Conservation (phyloP, 2,888 invertebrate genomes). For the Chironomus riparius region DNA sequence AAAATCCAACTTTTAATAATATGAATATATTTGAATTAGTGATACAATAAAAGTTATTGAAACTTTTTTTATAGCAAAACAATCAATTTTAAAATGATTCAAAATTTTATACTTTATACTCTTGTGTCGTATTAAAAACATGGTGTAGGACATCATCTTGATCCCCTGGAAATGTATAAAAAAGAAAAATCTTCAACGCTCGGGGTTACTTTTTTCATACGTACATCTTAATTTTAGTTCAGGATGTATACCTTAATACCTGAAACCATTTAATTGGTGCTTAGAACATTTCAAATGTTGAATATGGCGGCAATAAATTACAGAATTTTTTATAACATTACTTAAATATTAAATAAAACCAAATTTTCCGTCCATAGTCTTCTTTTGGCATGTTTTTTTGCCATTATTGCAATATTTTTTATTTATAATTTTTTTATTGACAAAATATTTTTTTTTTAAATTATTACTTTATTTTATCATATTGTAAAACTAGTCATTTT, state of each 20-base stretch:
- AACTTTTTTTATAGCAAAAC: background rate
- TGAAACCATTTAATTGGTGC: no score
- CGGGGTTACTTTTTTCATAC: no score
- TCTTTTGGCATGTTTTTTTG: background rate
- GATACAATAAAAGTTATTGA: background rate
- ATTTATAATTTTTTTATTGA: background rate
- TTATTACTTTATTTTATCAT: background rate
- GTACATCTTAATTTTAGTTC: no score
- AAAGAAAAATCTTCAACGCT: no score
- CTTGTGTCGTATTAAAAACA: background rate
- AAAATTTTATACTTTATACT: background rate
- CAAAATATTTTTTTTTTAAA: constrained; percentile 28
- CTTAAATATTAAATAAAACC: constrained; percentile 8
- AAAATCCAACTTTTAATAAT: no score
- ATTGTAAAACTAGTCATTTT: constrained; percentile 30
- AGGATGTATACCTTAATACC: no score
- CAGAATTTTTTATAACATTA: background rate
- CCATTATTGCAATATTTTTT: background rate
- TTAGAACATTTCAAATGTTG: background rate
- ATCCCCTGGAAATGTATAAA: background rate
- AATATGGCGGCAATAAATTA: background rate
- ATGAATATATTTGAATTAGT: background rate
- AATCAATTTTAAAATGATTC: background rate
- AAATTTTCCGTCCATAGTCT: constrained; percentile 24
- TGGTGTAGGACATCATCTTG: background rate